A percentile compares a stretch with the other conserved stretches of the same genome.
Evolutionary conservation across 2,797 vertebrate genomes (phyloP).

Genomic region (Karalla daura): DNA sequence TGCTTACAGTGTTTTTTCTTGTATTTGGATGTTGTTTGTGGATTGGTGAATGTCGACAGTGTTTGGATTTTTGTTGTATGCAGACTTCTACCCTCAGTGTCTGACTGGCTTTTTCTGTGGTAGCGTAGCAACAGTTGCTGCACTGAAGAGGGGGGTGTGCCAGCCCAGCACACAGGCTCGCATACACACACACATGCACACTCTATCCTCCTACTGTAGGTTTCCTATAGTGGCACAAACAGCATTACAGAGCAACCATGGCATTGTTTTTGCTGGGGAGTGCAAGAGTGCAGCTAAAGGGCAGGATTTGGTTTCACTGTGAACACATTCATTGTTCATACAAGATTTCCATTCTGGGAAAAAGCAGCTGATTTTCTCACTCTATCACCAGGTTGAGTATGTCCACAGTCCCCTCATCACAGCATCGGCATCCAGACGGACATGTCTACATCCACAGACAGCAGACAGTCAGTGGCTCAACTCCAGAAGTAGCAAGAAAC

Average conservation of each 20-base stretch:
- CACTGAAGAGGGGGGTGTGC: constrained; percentile 3
- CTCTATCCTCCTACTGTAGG: background rate
- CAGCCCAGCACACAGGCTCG: constrained; percentile 14
- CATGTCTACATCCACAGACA: too few relatives aligned
- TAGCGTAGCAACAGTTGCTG: constrained; percentile 55
- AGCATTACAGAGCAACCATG: background rate
- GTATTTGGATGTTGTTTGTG: too few relatives aligned
- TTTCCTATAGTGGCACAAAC: constrained; percentile 1
- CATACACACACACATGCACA: background rate
- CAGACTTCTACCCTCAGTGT: background rate
- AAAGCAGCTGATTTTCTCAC: background rate
- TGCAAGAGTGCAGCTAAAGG: background rate
- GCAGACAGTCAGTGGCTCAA: too few relatives aligned
- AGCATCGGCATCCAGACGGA: too few relatives aligned
- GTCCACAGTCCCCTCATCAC: too few relatives aligned
- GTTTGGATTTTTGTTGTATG: background rate
- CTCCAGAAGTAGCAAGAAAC: too few relatives aligned
- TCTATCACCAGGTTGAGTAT: background rate
- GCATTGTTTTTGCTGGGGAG: background rate
- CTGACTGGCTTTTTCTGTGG: background rate
- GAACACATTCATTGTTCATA: background rate
- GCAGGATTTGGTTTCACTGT: background rate
- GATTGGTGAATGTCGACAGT: too few relatives aligned
- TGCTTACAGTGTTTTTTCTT: too few relatives aligned
- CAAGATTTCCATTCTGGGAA: background rate